phyloP scores from a whole-genome alignment of 2,888 invertebrate species.

The Spisula subtruncata region DNA sequence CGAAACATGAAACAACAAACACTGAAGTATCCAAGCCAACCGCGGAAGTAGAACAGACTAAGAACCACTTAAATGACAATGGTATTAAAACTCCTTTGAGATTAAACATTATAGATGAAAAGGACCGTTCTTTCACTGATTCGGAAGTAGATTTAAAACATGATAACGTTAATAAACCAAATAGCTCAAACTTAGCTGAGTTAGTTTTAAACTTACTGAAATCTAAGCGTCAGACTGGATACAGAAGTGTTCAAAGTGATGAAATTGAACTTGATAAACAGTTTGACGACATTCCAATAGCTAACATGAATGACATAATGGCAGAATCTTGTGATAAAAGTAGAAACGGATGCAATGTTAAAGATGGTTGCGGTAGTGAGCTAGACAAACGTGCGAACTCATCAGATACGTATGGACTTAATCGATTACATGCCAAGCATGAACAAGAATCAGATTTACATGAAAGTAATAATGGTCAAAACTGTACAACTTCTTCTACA shows the following conservation, averaged over 20 bases:
- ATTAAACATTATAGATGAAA: constrained; percentile 53
- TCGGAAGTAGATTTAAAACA: constrained; percentile 41
- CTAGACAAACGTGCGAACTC: background rate
- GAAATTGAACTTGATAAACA: constrained; percentile 42
- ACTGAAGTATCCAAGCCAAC: background rate
- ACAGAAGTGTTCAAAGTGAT: constrained; percentile 47
- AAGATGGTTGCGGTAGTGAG: background rate
- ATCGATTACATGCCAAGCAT: background rate
- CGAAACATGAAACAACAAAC: background rate
- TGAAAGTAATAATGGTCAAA: background rate
- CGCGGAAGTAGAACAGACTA: constrained; percentile 15
- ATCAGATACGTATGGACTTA: background rate
- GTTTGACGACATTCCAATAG: constrained; percentile 48
- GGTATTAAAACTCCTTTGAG: constrained; percentile 26
- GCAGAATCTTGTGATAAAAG: constrained; percentile 17
- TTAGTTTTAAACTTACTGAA: constrained; percentile 61
- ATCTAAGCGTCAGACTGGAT: constrained; percentile 47
- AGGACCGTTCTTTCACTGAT: constrained; percentile 39
- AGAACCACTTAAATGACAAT: constrained; percentile 12
- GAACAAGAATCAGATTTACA: background rate
- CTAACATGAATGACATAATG: constrained; percentile 35
- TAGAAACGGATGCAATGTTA: background rate
- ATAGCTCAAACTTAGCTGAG: constrained; percentile 54
- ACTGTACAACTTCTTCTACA: background rate
- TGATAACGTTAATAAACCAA: background rate